Conservation (phyloP, 2,888 invertebrate genomes). For the Trissolcus brochymenae region DNA sequence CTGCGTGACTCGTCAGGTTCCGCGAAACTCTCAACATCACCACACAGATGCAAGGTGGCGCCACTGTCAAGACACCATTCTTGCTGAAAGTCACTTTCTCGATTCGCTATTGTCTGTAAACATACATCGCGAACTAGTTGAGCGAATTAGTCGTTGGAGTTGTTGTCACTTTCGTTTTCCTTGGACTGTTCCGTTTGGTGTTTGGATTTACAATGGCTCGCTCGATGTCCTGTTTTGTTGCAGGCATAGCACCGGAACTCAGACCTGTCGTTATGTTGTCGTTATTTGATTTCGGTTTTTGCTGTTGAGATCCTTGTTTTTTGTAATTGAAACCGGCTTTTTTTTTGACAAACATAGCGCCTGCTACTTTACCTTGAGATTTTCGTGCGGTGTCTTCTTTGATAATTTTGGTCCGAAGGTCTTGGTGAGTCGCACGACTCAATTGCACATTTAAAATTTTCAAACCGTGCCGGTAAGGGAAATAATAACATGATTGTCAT, state of each 20-base stretch:
- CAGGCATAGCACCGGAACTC: constrained; percentile 9
- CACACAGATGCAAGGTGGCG: not conserved
- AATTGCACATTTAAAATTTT: constrained; percentile 5
- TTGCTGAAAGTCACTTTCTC: not conserved
- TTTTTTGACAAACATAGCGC: constrained; percentile 2
- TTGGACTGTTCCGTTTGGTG: not conserved
- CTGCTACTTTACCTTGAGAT: not conserved
- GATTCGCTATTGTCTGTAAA: not conserved
- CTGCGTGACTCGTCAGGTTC: no score
- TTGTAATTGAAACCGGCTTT: no score
- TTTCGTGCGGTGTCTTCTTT: constrained; percentile 8
- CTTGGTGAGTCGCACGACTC: not conserved
- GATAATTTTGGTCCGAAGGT: not conserved
- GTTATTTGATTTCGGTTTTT: constrained; percentile 1
- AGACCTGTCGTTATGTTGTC: not conserved
- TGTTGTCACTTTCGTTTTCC: not conserved
- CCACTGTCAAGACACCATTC: constrained; percentile 4
- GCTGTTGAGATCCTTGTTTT: not conserved
- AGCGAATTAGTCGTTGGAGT: not conserved
- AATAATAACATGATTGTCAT: constrained; percentile 1
- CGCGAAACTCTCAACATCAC: not conserved
- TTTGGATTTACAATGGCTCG: not conserved
- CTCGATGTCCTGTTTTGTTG: not conserved
- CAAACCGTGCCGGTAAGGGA: not conserved
- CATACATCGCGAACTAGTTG: not conserved